These are phyloP conservation scores for Callosobruchus maculatus DNA, from an alignment of 2,888 invertebrate species.

Conservation along the genomic window DNA sequence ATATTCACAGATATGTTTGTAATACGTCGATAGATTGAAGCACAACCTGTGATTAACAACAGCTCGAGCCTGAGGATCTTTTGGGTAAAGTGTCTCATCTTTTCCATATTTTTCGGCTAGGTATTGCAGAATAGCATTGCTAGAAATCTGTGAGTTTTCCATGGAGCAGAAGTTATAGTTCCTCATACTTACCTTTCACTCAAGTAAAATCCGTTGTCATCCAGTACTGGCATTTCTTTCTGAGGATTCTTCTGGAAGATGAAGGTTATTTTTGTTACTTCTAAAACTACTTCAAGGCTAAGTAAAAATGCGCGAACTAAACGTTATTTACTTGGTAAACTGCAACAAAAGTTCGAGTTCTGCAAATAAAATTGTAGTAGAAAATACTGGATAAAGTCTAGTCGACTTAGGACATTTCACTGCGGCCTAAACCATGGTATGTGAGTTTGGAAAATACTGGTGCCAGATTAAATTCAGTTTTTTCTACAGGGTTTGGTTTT, in stretches of 20 bases:
- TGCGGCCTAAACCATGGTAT: too few relatives aligned
- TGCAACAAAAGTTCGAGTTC: too few relatives aligned
- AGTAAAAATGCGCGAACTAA: too few relatives aligned
- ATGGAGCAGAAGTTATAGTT: not conserved
- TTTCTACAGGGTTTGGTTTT: too few relatives aligned
- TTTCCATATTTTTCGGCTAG: constrained; percentile 72
- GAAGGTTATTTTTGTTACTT: too few relatives aligned
- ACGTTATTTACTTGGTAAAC: too few relatives aligned
- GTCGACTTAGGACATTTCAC: too few relatives aligned
- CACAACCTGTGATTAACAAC: constrained; percentile 75
- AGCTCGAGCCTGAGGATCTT: constrained; percentile 65
- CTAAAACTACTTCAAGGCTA: too few relatives aligned
- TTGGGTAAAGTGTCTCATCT: constrained; percentile 65
- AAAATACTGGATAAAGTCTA: too few relatives aligned
- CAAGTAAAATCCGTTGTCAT: constrained; percentile 74
- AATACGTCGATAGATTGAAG: constrained; percentile 75
- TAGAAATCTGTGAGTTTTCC: constrained; percentile 34
- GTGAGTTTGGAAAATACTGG: too few relatives aligned
- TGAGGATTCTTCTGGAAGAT: constrained; percentile 75
- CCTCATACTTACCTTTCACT: constrained; percentile 61
- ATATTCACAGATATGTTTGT: constrained; percentile 64
- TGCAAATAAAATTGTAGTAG: too few relatives aligned
- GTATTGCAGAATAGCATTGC: constrained; percentile 65
- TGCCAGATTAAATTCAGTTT: too few relatives aligned
- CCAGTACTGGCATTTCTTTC: constrained; percentile 73